Base-by-base conservation (phyloP, 2,888 invertebrate species). In the Melinaea menophilus region DNA sequence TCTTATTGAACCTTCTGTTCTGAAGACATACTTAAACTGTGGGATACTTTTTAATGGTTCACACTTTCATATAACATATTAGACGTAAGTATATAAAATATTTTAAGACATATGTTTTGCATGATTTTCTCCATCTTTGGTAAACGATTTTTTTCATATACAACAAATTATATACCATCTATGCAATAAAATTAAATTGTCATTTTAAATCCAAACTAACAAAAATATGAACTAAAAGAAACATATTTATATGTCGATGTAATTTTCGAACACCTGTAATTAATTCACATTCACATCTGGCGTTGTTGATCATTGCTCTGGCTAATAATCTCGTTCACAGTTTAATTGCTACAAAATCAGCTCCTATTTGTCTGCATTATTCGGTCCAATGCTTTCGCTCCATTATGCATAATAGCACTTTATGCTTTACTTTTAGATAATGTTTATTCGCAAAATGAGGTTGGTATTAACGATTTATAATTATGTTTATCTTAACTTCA, bases 1-100 rank as follows among this genome's bases (percentile, higher is more conserved):
- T 85, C 84, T 82, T 79, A 77, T 79, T 79, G 79, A 84, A 81
- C 76, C 71, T 78, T 79, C 76, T 76, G 76, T 78, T 77, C 77
- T 75, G 74, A 76, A 76, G 80, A 79, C 77, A 75, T 77, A 77
- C 79, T 79, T 78, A 80, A 78, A 77, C 79, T 79, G 72, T 78
- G 78, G 78, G 76, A 75, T 71, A 73, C 73, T 75, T 70, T 73
- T 71, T 75, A 75, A 75, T 72, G 69, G 70, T 63, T 59, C 57
- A 57, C 64, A 63, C 63, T 69, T 68, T 63, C 61, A 48, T 64
- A 33, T 41, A 41, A 41, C 9, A 41, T 41, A 41, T 41, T 11
- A 11, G 7, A 37, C 4, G 37, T 37, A 5, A 37, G 22, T 22
- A 22, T 1, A 22, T 22, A 22, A 22, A 22, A 22, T 22, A 22